Base-by-base conservation (phyloP, 2,797 vertebrate genomes). In the Chrosomus eos region DNA sequence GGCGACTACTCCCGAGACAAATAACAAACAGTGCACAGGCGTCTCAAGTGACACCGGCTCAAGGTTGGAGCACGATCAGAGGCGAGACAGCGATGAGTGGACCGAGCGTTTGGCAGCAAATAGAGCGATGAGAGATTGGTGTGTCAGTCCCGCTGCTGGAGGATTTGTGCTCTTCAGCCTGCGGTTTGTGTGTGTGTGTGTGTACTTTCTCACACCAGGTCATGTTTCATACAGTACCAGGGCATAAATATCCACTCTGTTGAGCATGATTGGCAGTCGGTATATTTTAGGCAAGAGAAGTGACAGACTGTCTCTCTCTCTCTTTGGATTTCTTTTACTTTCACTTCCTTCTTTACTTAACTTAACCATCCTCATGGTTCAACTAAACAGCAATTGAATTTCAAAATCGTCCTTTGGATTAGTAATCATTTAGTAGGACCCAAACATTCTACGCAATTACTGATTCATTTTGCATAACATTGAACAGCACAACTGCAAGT, bases 11-110 rank as follows among this genome's bases (percentile, higher is more conserved):
- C 51, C 51, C 36, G 19, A 67, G 66, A 76, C 55, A 68, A 72
- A 79, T 51, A 78, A 73, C 21, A 55, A 21, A 60, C 53, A 13
- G n/a, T 11, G 19, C 26, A 1, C 4, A 0, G 80, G 55, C 16
- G 26, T 31, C 60, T 79, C 1, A 14, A 18, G n/a, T 68, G 82
- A 51, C 74, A 70, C 75, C 5, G 7, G 51, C 38, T 78, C 45
- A 81, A 67, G 79, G 79, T 45, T 81, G 71, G 48, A 81, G 78
- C 33, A 58, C 26, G 62, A 85, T 76, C 60, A 33, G 72, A 84
- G 51, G 43, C 33, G 28, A 72, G 83, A 38, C 55, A 13, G 53
- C 66, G 79, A 85, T 45, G 72, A 81, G 55, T 36, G 84, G 62
- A 33, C 66, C 5, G 6, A n/a, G 21, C 5, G 3, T 40, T 55